A percentile compares a stretch with the other conserved stretches of the same genome.
phyloP scores from a whole-genome alignment of 2,888 invertebrate genomes.

The Adela reaumurella region DNA sequence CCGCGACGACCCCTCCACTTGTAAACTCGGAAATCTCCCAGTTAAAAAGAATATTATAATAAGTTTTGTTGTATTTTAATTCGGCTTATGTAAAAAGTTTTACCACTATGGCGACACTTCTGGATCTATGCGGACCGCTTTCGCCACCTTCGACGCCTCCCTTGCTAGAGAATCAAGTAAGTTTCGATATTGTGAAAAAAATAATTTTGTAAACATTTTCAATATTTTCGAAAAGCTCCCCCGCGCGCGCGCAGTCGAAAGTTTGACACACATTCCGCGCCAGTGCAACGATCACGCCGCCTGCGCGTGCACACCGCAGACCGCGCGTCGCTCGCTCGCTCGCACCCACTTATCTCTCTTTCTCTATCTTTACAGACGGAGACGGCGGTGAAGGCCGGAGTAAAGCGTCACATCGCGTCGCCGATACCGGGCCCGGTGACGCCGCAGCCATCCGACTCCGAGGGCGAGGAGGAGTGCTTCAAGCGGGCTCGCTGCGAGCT shows the following conservation, averaged over 20 bases:
- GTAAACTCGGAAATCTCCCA: slow-evolving; percentile 35
- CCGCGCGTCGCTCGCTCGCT: background rate
- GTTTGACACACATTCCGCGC: slow-evolving; percentile 22
- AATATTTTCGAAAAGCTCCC: slow-evolving; percentile 12
- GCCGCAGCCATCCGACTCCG: slow-evolving; percentile 84
- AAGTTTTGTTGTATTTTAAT: background rate
- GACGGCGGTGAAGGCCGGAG: slow-evolving; percentile 38
- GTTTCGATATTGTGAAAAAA: slow-evolving; percentile 24
- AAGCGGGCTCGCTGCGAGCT: slow-evolving; percentile 49
- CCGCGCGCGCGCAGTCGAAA: slow-evolving; percentile 21
- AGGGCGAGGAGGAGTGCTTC: slow-evolving; percentile 61
- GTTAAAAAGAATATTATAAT: slow-evolving; percentile 39
- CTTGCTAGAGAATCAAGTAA: slow-evolving; percentile 56
- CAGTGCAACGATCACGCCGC: slow-evolving; percentile 35
- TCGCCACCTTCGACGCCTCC: slow-evolving; percentile 74
- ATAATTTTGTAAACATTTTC: slow-evolving; percentile 16
- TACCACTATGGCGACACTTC: slow-evolving; percentile 38
- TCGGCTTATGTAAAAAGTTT: slow-evolving; percentile 19
- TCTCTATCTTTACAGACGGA: slow-evolving; percentile 14
- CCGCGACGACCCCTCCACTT: slow-evolving; percentile 18
- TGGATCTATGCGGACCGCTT: slow-evolving; percentile 54
- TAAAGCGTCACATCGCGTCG: slow-evolving; percentile 30
- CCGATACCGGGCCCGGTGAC: slow-evolving; percentile 57
- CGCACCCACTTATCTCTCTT: background rate
- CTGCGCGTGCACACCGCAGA: slow-evolving; percentile 32